Conservation (phyloP, 2,888 invertebrate genomes). For the Hirtodrosophila histrioides region DNA sequence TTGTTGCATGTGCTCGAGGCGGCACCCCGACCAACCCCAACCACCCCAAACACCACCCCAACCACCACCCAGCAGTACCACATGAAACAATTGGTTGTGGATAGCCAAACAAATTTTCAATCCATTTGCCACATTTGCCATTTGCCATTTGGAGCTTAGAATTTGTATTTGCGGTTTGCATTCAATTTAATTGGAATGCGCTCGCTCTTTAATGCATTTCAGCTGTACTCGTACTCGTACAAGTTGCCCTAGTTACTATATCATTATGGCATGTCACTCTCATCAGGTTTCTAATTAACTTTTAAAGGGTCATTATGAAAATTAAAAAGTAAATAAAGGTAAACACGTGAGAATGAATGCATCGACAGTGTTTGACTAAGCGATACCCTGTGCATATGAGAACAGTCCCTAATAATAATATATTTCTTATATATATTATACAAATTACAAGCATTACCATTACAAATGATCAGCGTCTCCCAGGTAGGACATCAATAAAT, state of each 20-base stretch:
- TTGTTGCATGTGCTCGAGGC: constrained; percentile 14
- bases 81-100: constrained; percentile 35
- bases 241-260: constrained; percentile 1
- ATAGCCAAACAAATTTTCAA: constrained; percentile 33
- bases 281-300: too few species aligned
- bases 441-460: too few species aligned
- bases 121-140: constrained; percentile 50
- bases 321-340: too few species aligned
- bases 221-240: constrained; percentile 23
- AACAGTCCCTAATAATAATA: too few species aligned
- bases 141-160: constrained; percentile 34
- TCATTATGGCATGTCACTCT: not conserved
- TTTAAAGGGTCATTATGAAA: too few species aligned
- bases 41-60: too few species aligned
- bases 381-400: too few species aligned
- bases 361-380: too few species aligned
- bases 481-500: too few species aligned
- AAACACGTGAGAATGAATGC: too few species aligned
- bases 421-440: too few species aligned
- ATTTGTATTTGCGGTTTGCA: constrained; percentile 62
- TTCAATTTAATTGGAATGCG: constrained; percentile 60
- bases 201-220: constrained; percentile 43
- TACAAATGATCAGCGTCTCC: too few species aligned
- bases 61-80: not conserved
- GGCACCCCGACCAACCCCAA: not conserved